Evolutionary conservation across 2,113 vertebrate genomes (phyloP).

Genomic region (Cyphomyrus plagiostoma): DNA sequence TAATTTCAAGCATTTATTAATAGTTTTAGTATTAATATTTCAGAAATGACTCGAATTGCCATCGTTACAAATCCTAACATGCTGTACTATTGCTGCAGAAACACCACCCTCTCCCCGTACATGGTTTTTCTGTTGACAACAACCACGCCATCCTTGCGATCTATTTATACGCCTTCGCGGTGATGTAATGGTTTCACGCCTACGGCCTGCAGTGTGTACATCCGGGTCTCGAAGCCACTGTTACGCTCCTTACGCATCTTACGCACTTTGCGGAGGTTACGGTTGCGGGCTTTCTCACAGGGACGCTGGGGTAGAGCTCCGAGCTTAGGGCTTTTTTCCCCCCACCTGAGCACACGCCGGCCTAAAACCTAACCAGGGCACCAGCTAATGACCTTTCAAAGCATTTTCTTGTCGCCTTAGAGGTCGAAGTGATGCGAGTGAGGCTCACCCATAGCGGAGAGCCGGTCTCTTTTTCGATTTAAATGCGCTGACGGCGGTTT

Average conservation of each 20-base stretch:
- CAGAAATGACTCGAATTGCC: not conserved
- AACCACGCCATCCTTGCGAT: not conserved
- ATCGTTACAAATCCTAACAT: not conserved
- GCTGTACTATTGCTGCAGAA: not conserved
- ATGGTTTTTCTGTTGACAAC: not conserved
- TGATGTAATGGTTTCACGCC: conserved; percentile 29
- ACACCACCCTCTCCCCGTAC: not conserved
- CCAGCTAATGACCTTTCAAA: conserved; percentile 1
- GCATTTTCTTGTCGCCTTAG: conserved; percentile 14
- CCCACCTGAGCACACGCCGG: conserved; percentile 9
- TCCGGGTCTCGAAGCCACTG: conserved; percentile 29
- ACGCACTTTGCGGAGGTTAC: not conserved
- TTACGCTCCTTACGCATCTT: not conserved
- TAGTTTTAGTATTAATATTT: not conserved
- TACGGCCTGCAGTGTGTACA: conserved; percentile 31
- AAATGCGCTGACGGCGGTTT: conserved; percentile 27
- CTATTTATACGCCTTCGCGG: conserved; percentile 1
- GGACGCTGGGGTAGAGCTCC: conserved; percentile 8
- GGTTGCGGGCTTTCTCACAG: conserved; percentile 20
- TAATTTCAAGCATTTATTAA: not conserved
- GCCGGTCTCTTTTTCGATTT: conserved; percentile 25
- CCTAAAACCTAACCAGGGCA: not conserved
- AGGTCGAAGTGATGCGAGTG: conserved; percentile 19
- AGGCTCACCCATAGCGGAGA: conserved; percentile 19
- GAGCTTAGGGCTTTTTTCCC: conserved; percentile 14